phyloP scores from a whole-genome alignment of 2,113 vertebrate species.

The Heterocephalus glaber region DNA sequence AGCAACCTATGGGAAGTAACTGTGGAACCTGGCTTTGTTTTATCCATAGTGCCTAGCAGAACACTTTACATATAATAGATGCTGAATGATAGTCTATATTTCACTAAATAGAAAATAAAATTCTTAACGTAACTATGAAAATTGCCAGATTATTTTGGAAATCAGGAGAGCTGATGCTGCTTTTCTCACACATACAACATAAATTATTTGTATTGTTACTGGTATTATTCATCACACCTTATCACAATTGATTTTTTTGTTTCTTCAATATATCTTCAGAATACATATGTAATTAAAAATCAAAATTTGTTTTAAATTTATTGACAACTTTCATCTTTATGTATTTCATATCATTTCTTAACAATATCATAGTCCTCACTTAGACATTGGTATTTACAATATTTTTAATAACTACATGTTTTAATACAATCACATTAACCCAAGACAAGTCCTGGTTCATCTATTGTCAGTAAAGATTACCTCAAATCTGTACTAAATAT shows the following conservation, averaged over 20 bases:
- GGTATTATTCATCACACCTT: background rate
- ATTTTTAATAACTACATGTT: background rate
- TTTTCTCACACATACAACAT: background rate
- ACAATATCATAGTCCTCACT: background rate
- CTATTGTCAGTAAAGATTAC: background rate
- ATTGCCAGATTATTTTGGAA: background rate
- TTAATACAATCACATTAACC: background rate
- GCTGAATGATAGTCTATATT: background rate
- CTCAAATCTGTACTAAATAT: background rate
- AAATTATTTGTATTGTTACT: background rate
- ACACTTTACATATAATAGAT: background rate
- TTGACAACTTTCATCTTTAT: background rate
- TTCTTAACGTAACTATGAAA: background rate
- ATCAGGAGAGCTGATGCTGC: background rate
- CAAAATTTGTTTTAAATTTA: constrained; percentile 17
- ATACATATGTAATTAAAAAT: background rate
- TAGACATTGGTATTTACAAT: background rate
- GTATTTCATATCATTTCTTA: background rate
- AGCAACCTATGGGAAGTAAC: background rate
- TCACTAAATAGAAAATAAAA: constrained; percentile 20
- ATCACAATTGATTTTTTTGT: background rate
- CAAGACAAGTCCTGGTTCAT: background rate
- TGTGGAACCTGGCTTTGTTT: background rate
- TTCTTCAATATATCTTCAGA: background rate
- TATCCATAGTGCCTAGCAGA: background rate